phyloP scores from a whole-genome alignment of 30 jellyfish, hydroid and myxozoan species.

The Pelagia noctiluca region DNA sequence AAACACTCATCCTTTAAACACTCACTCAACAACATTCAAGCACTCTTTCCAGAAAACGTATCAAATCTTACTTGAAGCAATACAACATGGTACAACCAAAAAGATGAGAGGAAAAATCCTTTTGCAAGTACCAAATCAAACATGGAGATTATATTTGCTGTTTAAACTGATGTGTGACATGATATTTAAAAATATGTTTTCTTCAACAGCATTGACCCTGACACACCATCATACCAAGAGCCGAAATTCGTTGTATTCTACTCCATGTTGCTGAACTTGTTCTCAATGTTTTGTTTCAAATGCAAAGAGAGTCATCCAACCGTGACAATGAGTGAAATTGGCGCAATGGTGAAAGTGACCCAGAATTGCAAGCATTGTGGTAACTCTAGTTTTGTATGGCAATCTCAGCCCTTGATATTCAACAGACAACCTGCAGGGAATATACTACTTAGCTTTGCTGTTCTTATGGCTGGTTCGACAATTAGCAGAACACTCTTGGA shows the following conservation, averaged over 20 bases:
- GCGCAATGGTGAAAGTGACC: constrained; percentile 17
- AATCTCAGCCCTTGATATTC: constrained; percentile 15
- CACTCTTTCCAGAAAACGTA: no score
- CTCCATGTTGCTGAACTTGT: constrained; percentile 18
- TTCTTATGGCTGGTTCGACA: constrained; percentile 8
- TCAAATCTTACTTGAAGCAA: no score
- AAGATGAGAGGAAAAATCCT: no score
- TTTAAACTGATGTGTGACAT: no score
- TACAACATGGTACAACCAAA: no score
- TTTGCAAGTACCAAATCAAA: no score
- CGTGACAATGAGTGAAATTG: neutral
- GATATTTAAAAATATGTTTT: no score
- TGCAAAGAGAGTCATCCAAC: constrained; percentile 10
- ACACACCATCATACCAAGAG: no score
- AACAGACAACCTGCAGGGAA: constrained; percentile 20
- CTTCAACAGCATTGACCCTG: no score
- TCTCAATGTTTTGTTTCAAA: constrained; percentile 27
- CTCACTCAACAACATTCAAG: no score
- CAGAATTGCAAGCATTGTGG: constrained; percentile 21
- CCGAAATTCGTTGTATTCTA: constrained; percentile 29
- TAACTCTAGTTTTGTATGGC: neutral
- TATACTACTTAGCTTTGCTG: neutral
- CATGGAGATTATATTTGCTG: no score
- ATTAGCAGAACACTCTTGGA: constrained; percentile 1
- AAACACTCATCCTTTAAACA: no score